phyloP scores from a whole-genome alignment of 2,888 invertebrate species.

The Neoitamus cyanurus region DNA sequence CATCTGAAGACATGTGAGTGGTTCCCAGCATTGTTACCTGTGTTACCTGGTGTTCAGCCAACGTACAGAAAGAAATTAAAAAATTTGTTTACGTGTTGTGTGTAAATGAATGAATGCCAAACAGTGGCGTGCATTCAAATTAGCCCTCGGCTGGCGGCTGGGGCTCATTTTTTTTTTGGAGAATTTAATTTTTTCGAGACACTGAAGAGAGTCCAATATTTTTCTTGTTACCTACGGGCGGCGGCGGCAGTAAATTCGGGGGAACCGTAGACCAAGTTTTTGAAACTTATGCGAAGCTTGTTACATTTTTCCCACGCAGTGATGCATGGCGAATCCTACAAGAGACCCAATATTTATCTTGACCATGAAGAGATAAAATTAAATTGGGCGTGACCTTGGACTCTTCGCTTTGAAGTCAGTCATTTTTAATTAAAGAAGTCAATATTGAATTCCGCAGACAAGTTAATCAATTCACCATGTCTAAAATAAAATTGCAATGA shows the following conservation, averaged over 20 bases:
- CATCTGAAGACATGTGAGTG: conserved; percentile 46
- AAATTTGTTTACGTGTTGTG: conserved; percentile 30
- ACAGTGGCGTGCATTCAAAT: conserved; percentile 48
- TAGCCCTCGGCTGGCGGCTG: background rate
- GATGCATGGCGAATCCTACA: background rate
- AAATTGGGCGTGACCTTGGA: background rate
- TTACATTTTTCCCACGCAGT: background rate
- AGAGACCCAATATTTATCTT: background rate
- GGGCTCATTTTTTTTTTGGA: background rate
- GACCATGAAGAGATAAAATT: background rate
- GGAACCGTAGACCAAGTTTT: background rate
- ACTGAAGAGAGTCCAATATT: background rate
- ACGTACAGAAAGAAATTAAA: conserved; percentile 7
- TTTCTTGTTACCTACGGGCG: background rate
- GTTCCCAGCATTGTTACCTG: conserved; percentile 53
- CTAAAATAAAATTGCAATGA: background rate
- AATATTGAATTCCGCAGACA: too few relatives aligned
- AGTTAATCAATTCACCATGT: too few relatives aligned
- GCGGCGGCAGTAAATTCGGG: background rate
- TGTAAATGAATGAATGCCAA: conserved; percentile 47
- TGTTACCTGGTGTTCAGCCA: conserved; percentile 18
- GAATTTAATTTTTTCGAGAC: background rate
- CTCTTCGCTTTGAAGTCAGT: background rate
- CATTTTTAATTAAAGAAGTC: background rate
- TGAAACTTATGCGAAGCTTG: background rate